Evolutionary conservation across 2,888 invertebrate species (phyloP).

Genomic region (Cataglyphis altisquamis): DNA sequence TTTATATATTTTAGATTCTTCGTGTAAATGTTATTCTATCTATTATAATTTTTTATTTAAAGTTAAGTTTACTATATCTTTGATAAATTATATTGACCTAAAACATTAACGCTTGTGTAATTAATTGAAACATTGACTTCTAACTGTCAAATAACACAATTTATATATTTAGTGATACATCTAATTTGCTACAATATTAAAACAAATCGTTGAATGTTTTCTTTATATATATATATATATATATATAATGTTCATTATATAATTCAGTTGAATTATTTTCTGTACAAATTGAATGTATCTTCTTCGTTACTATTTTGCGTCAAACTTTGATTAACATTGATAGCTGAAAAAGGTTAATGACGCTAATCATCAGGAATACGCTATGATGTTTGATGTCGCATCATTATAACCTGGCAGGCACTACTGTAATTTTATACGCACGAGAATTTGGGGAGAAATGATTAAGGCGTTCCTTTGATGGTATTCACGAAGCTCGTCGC

Average conservation of each 20-base stretch:
- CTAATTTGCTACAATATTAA: slow-evolving; percentile 5
- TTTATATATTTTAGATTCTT: neutral
- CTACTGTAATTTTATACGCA: slow-evolving; percentile 70
- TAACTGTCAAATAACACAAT: neutral
- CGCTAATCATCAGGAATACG: slow-evolving; percentile 39
- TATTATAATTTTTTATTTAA: neutral
- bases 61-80: neutral
- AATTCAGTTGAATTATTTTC: neutral
- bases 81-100: slow-evolving; percentile 13
- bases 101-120: neutral
- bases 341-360: slow-evolving; percentile 38
- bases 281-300: neutral
- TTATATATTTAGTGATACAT: neutral
- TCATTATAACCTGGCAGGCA: slow-evolving; percentile 63
- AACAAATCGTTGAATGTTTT: neutral
- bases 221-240: neutral
- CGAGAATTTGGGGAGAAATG: slow-evolving; percentile 68
- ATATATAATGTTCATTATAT: neutral
- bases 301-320: neutral
- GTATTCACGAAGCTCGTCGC: slow-evolving; percentile 51
- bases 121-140: slow-evolving; percentile 9
- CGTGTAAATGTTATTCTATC: neutral
- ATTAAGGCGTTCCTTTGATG: slow-evolving; percentile 63
- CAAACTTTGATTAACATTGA: slow-evolving; percentile 25
- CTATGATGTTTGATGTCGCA: slow-evolving; percentile 54